These are phyloP conservation scores for Acinonyx jubatus DNA, from an alignment of 2,113 vertebrate species.

Conservation along the genomic window DNA sequence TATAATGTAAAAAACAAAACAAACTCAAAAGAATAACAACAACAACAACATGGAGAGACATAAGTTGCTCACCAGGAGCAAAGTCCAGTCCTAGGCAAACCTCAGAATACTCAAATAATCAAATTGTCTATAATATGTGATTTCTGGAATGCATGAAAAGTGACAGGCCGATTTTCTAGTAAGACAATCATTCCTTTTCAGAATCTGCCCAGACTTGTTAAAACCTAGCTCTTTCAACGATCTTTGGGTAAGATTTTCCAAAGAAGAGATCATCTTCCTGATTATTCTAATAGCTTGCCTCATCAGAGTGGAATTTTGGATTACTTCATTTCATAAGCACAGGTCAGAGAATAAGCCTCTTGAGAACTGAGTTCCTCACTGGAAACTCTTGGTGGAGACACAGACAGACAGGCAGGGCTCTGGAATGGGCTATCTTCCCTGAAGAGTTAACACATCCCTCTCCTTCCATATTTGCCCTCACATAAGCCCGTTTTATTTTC, in stretches of 20 bases:
- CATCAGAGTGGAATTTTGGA: neutral
- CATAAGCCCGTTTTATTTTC: neutral
- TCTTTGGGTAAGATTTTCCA: slow-evolving; percentile 54
- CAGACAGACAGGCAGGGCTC: no score
- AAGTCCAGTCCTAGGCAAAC: neutral
- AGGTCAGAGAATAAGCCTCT: neutral
- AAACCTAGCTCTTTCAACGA: neutral
- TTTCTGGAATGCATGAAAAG: slow-evolving; percentile 7
- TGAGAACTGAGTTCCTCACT: neutral
- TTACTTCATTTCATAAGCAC: neutral
- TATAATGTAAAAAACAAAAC: neutral
- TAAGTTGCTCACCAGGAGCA: neutral
- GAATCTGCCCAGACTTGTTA: neutral
- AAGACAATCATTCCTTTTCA: neutral
- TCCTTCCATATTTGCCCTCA: neutral
- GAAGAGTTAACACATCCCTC: neutral
- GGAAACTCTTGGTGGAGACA: neutral
- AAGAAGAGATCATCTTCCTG: neutral
- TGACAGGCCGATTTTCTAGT: slow-evolving; percentile 35
- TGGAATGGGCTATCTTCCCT: neutral
- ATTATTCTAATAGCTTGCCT: neutral
- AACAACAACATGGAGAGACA: neutral
- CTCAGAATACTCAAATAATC: neutral
- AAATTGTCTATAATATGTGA: neutral
- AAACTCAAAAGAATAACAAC: neutral